Evolutionary conservation across 2,888 invertebrate species (phyloP).

Genomic region (Parnassius mnemosyne): DNA sequence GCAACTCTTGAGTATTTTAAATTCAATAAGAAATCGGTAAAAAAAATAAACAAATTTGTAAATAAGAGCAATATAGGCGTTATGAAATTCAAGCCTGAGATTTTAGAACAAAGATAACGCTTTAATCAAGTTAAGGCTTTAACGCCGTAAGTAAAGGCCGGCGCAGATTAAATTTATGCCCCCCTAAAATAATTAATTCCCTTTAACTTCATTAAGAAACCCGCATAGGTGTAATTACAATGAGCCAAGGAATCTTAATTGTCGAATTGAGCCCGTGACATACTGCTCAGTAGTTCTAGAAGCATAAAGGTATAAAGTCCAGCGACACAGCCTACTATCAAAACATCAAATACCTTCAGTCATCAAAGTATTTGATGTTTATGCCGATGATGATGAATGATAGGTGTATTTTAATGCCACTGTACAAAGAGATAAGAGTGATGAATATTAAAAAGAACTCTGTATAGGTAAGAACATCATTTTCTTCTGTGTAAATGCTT

Average conservation of each 20-base stretch:
- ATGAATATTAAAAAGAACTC: too few species aligned
- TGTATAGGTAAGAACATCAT: too few species aligned
- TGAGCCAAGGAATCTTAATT: slow-evolving; percentile 79
- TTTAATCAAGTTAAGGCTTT: slow-evolving; percentile 38
- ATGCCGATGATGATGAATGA: too few species aligned
- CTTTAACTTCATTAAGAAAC: slow-evolving; percentile 79
- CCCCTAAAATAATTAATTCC: slow-evolving; percentile 78
- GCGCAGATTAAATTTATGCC: slow-evolving; percentile 74
- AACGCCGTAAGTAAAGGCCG: slow-evolving; percentile 70
- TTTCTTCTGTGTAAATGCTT: too few species aligned
- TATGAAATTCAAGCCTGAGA: slow-evolving; percentile 30
- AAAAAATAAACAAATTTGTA: neutral
- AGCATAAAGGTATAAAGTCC: neutral
- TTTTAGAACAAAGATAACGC: slow-evolving; percentile 37
- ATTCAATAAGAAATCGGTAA: too few species aligned
- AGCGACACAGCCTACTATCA: too few species aligned
- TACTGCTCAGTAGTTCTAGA: slow-evolving; percentile 35
- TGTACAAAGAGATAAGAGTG: too few species aligned
- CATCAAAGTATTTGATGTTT: too few species aligned
- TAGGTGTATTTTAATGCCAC: too few species aligned
- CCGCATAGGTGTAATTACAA: slow-evolving; percentile 81
- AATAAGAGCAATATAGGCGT: slow-evolving; percentile 8
- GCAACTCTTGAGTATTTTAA: too few species aligned
- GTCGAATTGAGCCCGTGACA: slow-evolving; percentile 66
- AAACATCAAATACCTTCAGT: too few species aligned